Evolutionary conservation across 2,888 invertebrate genomes (phyloP).

Genomic region (Liopterus haemorrhoidalis): DNA sequence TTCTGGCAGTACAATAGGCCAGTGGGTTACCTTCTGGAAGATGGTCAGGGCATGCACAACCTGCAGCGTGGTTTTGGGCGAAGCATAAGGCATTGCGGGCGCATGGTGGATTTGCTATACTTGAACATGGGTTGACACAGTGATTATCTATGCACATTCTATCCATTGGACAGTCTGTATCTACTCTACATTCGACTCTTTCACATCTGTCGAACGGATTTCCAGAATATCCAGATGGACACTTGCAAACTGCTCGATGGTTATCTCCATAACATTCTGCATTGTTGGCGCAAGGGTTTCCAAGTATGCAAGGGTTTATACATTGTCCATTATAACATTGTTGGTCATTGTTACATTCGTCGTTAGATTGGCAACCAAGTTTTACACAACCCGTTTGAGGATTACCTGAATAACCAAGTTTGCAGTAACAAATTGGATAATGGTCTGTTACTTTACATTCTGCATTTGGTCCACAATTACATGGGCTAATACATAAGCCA

Average conservation of each 20-base stretch:
- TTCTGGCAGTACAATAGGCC: conserved; percentile 61
- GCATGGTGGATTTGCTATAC: conserved; percentile 62
- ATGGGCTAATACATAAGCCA: conserved; percentile 72
- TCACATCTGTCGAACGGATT: conserved; percentile 75
- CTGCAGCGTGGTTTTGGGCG: conserved; percentile 71
- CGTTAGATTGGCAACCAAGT: conserved; percentile 76
- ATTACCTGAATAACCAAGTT: conserved; percentile 77
- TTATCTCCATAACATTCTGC: conserved; percentile 78
- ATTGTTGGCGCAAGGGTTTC: conserved; percentile 75
- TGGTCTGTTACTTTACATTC: conserved; percentile 78
- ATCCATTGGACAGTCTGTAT: conserved; percentile 72
- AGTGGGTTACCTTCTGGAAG: conserved; percentile 74
- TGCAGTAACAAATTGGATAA: conserved; percentile 79
- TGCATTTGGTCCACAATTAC: conserved; percentile 77
- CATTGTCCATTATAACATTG: conserved; percentile 80
- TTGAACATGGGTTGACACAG: conserved; percentile 74
- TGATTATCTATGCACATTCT: conserved; percentile 65
- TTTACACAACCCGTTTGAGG: conserved; percentile 75
- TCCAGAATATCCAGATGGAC: conserved; percentile 69
- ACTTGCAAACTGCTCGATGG: conserved; percentile 75
- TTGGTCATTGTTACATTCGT: conserved; percentile 72
- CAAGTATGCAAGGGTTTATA: conserved; percentile 71
- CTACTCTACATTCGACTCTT: conserved; percentile 69
- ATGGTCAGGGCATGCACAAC: conserved; percentile 76
- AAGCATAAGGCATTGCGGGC: conserved; percentile 78